A percentile compares a stretch with the other conserved stretches of the same genome.
These are phyloP conservation scores for Catostomus latipinnis DNA, from an alignment of 2,797 vertebrate genomes.

Conservation along the genomic window DNA sequence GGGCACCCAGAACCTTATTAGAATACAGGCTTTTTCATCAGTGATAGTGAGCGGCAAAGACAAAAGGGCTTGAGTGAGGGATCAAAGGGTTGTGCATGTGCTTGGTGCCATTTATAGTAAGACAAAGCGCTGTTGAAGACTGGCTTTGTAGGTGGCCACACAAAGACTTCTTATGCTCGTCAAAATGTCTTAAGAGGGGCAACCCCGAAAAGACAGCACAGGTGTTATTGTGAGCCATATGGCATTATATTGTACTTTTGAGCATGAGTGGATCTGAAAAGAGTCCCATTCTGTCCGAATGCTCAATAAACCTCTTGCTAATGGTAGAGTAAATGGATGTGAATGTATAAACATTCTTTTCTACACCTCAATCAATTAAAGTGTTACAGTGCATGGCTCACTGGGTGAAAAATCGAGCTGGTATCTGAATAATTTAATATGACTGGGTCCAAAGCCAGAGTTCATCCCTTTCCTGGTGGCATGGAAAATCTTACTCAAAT, in stretches of 20 bases:
- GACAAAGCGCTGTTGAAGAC: constrained; percentile 56
- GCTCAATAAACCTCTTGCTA: neutral
- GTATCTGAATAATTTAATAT: constrained; percentile 60
- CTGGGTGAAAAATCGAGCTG: constrained; percentile 55
- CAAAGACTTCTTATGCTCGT: constrained; percentile 51
- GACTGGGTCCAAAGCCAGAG: constrained; percentile 51
- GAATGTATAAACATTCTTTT: constrained; percentile 34
- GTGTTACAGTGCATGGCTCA: constrained; percentile 37
- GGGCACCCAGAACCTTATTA: constrained; percentile 50
- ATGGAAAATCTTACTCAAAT: constrained; percentile 67
- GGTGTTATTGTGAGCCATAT: constrained; percentile 18
- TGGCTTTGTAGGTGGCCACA: constrained; percentile 45
- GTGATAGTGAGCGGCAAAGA: constrained; percentile 52
- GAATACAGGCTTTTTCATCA: constrained; percentile 53
- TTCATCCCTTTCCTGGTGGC: constrained; percentile 48
- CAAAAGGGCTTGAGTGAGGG: constrained; percentile 57
- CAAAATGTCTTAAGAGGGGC: constrained; percentile 54
- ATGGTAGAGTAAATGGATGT: constrained; percentile 7
- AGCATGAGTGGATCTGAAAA: neutral
- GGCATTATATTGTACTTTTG: neutral
- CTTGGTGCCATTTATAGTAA: constrained; percentile 58
- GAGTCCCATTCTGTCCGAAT: neutral
- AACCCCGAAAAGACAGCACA: constrained; percentile 30
- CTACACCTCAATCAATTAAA: constrained; percentile 50
- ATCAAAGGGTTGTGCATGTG: constrained; percentile 56